A percentile compares a stretch with the other conserved stretches of the same genome.
phyloP scores from a whole-genome alignment of 2,113 vertebrate species.

The Macaca mulatta region DNA sequence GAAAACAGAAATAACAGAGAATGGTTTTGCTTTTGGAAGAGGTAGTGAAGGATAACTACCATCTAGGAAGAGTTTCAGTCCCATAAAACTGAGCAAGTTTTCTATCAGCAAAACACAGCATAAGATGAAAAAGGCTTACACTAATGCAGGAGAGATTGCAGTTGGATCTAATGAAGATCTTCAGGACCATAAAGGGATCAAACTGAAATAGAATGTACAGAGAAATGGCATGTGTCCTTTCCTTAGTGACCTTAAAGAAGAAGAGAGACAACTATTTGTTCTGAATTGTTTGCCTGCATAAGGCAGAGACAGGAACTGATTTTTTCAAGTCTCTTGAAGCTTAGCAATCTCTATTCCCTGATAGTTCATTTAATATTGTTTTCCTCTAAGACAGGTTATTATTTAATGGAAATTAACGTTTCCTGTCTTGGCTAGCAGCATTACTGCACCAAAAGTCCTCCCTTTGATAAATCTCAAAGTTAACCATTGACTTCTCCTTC shows the following conservation, averaged over 20 bases:
- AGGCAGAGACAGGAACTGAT: not conserved
- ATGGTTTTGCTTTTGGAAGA: not conserved
- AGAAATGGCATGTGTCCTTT: not conserved
- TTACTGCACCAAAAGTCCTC: not conserved
- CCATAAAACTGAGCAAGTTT: not conserved
- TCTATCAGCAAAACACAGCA: not conserved
- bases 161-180: not conserved
- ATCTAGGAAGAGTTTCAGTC: not conserved
- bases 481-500: not conserved
- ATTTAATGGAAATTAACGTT: not conserved
- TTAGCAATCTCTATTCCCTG: slow-evolving; percentile 4
- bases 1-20: not conserved
- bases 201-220: not conserved
- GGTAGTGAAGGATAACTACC: not conserved
- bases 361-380: slow-evolving; percentile 6
- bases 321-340: slow-evolving; percentile 14
- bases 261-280: slow-evolving; percentile 36
- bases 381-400: not conserved
- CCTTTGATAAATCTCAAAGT: not conserved
- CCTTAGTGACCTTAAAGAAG: not conserved
- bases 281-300: slow-evolving; percentile 3
- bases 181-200: not conserved
- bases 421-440: not conserved
- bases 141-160: not conserved
- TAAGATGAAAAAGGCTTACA: slow-evolving; percentile 24